These are phyloP conservation scores for Rallus crepitans DNA, from an alignment of 2,797 vertebrate species.

Conservation along the genomic window DNA sequence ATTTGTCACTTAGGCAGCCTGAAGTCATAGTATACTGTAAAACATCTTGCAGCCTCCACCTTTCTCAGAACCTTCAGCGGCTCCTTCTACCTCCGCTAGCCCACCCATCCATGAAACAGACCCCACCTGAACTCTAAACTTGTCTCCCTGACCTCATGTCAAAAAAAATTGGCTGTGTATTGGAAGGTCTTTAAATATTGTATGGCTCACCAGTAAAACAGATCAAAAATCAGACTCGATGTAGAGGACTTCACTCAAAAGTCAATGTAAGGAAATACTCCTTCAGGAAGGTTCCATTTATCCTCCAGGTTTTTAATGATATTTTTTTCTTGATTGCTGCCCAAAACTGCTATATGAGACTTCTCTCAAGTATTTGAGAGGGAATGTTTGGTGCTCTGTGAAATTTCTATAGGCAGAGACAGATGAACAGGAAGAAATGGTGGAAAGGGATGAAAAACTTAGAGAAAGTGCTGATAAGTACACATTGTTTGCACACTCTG, in stretches of 20 bases:
- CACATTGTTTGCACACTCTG: background rate
- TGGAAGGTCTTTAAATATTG: background rate
- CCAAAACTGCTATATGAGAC: background rate
- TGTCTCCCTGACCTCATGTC: background rate
- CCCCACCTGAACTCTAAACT: background rate
- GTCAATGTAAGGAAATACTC: background rate
- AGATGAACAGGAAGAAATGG: background rate
- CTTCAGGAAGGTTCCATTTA: background rate
- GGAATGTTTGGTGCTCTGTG: accelerated
- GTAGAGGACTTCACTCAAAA: background rate
- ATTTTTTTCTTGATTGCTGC: background rate
- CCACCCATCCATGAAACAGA: background rate
- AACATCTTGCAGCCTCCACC: background rate
- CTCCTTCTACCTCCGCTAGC: background rate
- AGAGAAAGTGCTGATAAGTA: background rate
- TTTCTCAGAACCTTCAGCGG: background rate
- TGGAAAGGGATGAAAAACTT: background rate
- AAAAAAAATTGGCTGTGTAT: background rate
- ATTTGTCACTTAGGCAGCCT: background rate
- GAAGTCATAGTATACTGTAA: background rate
- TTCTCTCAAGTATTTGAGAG: background rate
- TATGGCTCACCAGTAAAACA: background rate
- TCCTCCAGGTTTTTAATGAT: background rate
- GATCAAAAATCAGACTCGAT: background rate
- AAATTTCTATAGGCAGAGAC: background rate